Evolutionary conservation across 2,888 invertebrate genomes (phyloP), one percentile per base, ranked within the genome.

Genomic region (Eucera pruinosa): DNA sequence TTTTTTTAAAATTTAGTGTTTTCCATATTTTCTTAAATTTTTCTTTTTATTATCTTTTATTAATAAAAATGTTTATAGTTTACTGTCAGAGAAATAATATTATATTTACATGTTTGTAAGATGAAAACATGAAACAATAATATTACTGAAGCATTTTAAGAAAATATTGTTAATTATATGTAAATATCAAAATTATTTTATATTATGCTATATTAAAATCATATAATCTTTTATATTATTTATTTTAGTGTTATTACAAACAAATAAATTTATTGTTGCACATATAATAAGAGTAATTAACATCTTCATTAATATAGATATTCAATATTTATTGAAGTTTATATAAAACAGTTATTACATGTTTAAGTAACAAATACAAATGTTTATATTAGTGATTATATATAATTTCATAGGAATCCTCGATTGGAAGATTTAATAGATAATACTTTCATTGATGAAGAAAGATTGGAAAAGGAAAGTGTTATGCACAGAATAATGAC

Each of bases 341-440:
- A 11, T 62, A 13, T 20, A 18, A 5, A 36, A 30, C 11, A 55
- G 3, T 36, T 55, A 15, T 15, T 15, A 36, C 6, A 30, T 2
- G 6, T 5, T 2, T 30, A 30, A 30, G 6, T 6, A 39, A 6
- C 61, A 25, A 58, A 27, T 67, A 2, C 54, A 23, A 25, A 43
- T 25, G 60, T 39, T 36, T 15, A 54, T 45, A 36, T n/a, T 15
- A 39, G n/a, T 55, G 3, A 11, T 23, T 45, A 23, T 9, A 1
- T 33, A 45, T 18, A 15, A 52, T 62, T 71, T 77, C 81, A 52
- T 48, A 91, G 91, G 91, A 66, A 82, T 62, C 85, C 89, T 33
- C 68, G 83, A 7, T 61, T 91, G 15, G 88, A 90, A 41, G 91
- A 91, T 45, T 71, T 91, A 0, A 45, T 90, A n/a, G 89, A 91